Conservation (phyloP, 2,113 vertebrate species). For the Sinocyclocheilus anophthalmus region DNA sequence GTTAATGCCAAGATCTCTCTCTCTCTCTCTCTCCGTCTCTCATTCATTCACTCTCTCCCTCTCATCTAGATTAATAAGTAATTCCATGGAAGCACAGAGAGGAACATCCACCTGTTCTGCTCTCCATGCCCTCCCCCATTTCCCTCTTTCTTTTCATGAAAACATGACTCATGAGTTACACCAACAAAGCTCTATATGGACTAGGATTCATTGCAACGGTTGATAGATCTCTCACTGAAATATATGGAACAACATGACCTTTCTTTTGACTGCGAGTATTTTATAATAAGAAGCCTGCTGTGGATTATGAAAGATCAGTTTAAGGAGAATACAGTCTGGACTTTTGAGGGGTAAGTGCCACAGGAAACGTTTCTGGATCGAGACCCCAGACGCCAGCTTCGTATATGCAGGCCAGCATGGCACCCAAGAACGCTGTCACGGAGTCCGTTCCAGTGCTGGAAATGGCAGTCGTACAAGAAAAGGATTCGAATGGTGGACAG, state of each 20-base stretch:
- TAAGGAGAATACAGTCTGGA: not conserved
- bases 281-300: constrained; percentile 59
- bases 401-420: constrained; percentile 80
- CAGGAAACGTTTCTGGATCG: not conserved
- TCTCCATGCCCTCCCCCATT: constrained; percentile 68
- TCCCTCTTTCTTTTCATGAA: constrained; percentile 72
- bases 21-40: not conserved
- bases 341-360: constrained; percentile 9
- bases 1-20: not conserved
- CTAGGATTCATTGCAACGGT: constrained; percentile 81
- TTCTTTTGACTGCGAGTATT: constrained; percentile 69
- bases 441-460: constrained; percentile 82
- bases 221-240: constrained; percentile 76
- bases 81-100: constrained; percentile 84
- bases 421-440: constrained; percentile 81
- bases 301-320: constrained; percentile 26
- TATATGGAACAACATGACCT: constrained; percentile 65
- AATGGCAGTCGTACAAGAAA: constrained; percentile 71
- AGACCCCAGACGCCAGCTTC: not conserved
- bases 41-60: not conserved
- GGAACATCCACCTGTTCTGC: constrained; percentile 75
- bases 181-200: constrained; percentile 85
- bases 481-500: constrained; percentile 65
- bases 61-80: constrained; percentile 70
- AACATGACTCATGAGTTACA: constrained; percentile 85